Evolutionary conservation across 2,888 invertebrate species (phyloP).

Genomic region (Desoria tigrina): DNA sequence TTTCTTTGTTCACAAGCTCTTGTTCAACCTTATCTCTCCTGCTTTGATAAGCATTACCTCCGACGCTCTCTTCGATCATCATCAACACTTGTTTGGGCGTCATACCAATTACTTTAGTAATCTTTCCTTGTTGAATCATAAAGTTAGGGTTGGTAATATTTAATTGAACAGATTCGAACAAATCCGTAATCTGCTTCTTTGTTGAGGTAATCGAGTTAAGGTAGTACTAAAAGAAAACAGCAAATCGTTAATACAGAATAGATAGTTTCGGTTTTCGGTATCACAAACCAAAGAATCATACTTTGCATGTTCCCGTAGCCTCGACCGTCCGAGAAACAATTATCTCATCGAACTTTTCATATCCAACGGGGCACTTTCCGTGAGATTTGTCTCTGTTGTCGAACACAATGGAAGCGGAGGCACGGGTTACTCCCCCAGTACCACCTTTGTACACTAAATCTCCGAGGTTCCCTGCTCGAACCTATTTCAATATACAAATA

Average conservation of each 20-base stretch:
- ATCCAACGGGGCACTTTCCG: conserved; percentile 80
- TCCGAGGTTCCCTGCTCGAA: conserved; percentile 83
- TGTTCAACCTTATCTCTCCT: conserved; percentile 84
- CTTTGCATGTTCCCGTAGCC: conserved; percentile 42
- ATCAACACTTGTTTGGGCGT: conserved; percentile 94
- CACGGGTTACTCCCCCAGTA: conserved; percentile 92
- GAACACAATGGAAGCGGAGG: conserved; percentile 92
- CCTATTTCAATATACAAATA: conserved; percentile 62
- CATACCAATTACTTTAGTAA: conserved; percentile 98
- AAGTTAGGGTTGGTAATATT: conserved; percentile 99
- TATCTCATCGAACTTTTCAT: conserved; percentile 86
- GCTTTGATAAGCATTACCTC: conserved; percentile 93
- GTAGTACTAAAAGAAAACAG: conserved; percentile 39
- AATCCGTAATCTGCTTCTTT: conserved; percentile 85
- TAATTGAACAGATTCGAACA: conserved; percentile 94
- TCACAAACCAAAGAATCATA: conserved; percentile 20
- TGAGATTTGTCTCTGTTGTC: conserved; percentile 75
- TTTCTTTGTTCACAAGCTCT: conserved; percentile 89
- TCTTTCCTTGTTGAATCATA: conserved; percentile 98
- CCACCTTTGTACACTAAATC: conserved; percentile 95
- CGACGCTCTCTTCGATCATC: conserved; percentile 99
- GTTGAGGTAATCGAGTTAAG: conserved; percentile 55
- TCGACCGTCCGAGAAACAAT: conserved; percentile 74
- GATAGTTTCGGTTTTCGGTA: no score
- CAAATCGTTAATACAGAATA: no score